Conservation (phyloP, 2,113 vertebrate genomes). For the Ctenodactylus gundi region DNA sequence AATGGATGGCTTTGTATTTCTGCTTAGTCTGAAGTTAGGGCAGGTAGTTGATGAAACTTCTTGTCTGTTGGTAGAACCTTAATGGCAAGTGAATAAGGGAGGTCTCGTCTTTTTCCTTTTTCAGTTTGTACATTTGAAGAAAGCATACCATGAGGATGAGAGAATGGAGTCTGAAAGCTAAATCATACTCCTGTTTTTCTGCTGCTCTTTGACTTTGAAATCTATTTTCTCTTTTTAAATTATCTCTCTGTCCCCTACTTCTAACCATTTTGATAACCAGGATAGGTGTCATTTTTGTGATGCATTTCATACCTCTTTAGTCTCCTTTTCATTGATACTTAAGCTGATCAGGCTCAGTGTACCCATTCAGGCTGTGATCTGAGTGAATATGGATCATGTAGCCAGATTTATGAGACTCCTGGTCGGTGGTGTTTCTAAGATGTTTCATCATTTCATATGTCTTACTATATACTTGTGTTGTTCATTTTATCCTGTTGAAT, state of each 20-base stretch:
- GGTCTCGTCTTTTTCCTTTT: not conserved
- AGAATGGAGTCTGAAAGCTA: not conserved
- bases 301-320: not conserved
- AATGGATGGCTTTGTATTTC: not conserved
- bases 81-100: not conserved
- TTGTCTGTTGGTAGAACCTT: not conserved
- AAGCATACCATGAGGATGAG: not conserved
- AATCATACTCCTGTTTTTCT: not conserved
- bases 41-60: not conserved
- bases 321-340: not conserved
- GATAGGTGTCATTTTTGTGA: not conserved
- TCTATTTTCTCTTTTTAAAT: not conserved
- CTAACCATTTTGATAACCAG: not conserved
- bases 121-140: not conserved
- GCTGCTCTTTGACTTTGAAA: slow-evolving; percentile 1
- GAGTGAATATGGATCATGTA: not conserved
- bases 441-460: not conserved
- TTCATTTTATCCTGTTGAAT: not conserved
- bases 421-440: not conserved
- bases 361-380: not conserved
- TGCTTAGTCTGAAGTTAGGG: not conserved
- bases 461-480: not conserved
- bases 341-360: not conserved
- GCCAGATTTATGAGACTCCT: not conserved
- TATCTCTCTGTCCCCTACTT: not conserved